phyloP scores from a whole-genome alignment of 2,797 vertebrate genomes.

The Falco naumanni region DNA sequence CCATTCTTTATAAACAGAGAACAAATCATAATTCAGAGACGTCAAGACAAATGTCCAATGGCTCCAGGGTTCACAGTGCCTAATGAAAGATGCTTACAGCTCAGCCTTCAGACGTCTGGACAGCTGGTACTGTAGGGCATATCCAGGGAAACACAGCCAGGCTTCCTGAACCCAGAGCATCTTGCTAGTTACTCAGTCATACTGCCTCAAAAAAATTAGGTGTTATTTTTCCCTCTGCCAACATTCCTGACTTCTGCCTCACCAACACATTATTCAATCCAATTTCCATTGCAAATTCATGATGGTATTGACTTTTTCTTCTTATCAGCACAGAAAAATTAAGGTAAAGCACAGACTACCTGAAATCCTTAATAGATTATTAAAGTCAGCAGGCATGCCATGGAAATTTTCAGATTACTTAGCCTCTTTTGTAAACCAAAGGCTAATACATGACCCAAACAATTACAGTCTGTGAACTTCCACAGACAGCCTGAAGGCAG shows the following conservation, averaged over 20 bases:
- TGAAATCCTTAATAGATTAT: constrained; percentile 11
- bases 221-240: neutral
- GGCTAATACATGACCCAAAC: constrained; percentile 9
- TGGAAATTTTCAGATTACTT: neutral
- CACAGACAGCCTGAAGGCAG: neutral
- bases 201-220: neutral
- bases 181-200: neutral
- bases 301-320: neutral
- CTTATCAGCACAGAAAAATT: neutral
- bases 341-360: neutral
- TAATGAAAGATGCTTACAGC: neutral
- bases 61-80: neutral
- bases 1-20: neutral
- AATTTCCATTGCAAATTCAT: neutral
- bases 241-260: neutral
- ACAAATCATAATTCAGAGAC: neutral
- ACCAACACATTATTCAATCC: neutral
- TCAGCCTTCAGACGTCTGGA: neutral
- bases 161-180: neutral
- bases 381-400: neutral
- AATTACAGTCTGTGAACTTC: constrained; percentile 13
- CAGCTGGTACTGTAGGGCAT: neutral
- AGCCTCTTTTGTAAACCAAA: neutral
- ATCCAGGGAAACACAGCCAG: neutral
- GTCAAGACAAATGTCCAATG: neutral